phyloP scores from a whole-genome alignment of 2,888 invertebrate species.

The Julus scandinavius region DNA sequence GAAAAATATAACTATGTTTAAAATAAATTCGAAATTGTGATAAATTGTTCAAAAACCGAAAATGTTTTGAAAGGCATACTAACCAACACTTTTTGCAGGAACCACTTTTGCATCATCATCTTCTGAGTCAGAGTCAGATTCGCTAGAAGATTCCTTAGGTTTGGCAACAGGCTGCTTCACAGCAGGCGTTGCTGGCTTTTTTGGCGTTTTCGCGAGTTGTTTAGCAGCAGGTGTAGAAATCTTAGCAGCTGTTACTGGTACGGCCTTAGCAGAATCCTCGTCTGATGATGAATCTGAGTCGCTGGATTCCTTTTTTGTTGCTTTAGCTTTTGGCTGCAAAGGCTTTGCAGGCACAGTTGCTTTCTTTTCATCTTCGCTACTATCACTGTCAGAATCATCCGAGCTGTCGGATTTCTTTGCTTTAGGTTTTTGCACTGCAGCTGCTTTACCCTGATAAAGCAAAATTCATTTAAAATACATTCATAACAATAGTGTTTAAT shows the following conservation, averaged over 20 bases:
- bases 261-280: neutral
- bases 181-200: neutral
- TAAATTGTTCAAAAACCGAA: too few relatives aligned
- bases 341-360: neutral
- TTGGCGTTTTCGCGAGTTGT: neutral
- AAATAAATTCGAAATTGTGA: too few relatives aligned
- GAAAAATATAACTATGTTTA: too few relatives aligned
- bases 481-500: neutral
- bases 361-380: neutral
- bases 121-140: constrained; percentile 4
- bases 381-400: neutral
- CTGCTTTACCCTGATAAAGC: neutral
- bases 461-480: neutral
- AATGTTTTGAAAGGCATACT: too few relatives aligned
- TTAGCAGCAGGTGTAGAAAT: neutral
- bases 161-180: too few relatives aligned
- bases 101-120: neutral
- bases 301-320: too few relatives aligned
- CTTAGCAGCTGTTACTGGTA: neutral
- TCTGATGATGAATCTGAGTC: neutral
- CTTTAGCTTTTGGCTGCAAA: neutral
- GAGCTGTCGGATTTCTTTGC: neutral
- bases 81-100: too few relatives aligned
- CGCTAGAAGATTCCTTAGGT: constrained; percentile 4
- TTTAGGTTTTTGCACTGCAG: neutral